Conservation (phyloP, 1,140 invertebrate genomes). For the Drosophila quadrilineata region DNA sequence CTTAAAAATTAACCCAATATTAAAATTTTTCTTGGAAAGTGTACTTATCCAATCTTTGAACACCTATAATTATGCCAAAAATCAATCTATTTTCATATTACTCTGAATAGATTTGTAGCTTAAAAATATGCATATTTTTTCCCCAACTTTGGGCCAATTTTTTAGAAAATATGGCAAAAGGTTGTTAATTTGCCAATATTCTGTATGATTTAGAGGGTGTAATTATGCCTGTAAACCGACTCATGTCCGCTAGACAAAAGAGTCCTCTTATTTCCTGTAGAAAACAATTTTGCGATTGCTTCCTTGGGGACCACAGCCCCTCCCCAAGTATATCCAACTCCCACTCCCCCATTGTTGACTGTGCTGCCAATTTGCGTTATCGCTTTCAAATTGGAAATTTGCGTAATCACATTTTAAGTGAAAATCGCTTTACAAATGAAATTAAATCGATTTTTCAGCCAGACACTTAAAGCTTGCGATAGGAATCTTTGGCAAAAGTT, state of each 20-base stretch:
- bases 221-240: conserved; percentile 23
- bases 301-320: conserved; percentile 27
- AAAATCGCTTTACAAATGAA: conserved; percentile 74
- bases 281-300: conserved; percentile 49
- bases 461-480: conserved; percentile 35
- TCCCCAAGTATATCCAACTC: background rate
- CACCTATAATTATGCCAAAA: background rate
- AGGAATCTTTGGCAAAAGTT: conserved; percentile 40
- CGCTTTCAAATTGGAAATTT: conserved; percentile 78
- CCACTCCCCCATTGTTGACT: background rate
- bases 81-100: too few relatives aligned
- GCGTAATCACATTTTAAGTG: conserved; percentile 77
- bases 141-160: too few relatives aligned
- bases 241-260: conserved; percentile 56
- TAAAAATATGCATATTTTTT: background rate
- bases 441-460: conserved; percentile 68
- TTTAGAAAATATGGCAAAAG: too few relatives aligned
- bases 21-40: too few relatives aligned
- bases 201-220: background rate
- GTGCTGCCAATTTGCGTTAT: conserved; percentile 69
- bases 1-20: too few relatives aligned
- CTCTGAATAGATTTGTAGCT: too few relatives aligned
- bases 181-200: background rate
- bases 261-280: conserved; percentile 7
- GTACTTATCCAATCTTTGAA: too few relatives aligned